Evolutionary conservation across 1,140 invertebrate genomes (phyloP), one percentile per base, ranked within the genome.

Genomic region (Bombus soroeensis): DNA sequence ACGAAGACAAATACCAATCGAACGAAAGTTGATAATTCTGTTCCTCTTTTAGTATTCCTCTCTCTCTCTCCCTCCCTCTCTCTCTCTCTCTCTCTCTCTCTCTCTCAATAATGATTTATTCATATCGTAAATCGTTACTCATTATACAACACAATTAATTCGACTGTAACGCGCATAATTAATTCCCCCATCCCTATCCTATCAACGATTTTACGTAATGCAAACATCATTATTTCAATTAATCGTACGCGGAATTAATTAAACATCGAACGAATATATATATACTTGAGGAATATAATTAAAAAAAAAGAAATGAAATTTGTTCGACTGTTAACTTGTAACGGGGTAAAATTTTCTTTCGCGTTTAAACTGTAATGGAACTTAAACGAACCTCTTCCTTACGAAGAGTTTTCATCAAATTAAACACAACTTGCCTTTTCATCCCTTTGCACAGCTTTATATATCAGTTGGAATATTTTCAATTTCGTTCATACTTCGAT

Each of bases 141-240:
- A 76, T 76, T 76, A 39, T 76, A 59, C 74, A 59, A 76, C 53
- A 59, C 53, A 59, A 76, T 76, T 76, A 76, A 76, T 76, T 76
- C 34, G 34, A 37, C 53, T 57, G 57, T 39, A 62, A 41, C 57
- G 41, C 34, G 28, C 57, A 59, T 76, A 77, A 77, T 77, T 62
- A 77, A 77, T 77, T 77, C 75, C 34, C 9, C 4, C 41, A 12
- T 32, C 15, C 37, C 13, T 32, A 2, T n/a, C 18, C 57, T 62
- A 41, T 25, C 25, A 25, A 41, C 57, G 37, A 62, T 77, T 77
- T 62, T 77, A 62, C 57, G 41, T 39, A 41, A 77, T 39, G 37
- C 74, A 57, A 76, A 76, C 74, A 62, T 62, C 75, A 77, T 77
- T 62, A 62, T 62, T 62, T 59, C 34, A 59, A 76, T 59, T 77